phyloP scores from a whole-genome alignment of 2,113 vertebrate genomes.

The Eretmochelys imbricata region DNA sequence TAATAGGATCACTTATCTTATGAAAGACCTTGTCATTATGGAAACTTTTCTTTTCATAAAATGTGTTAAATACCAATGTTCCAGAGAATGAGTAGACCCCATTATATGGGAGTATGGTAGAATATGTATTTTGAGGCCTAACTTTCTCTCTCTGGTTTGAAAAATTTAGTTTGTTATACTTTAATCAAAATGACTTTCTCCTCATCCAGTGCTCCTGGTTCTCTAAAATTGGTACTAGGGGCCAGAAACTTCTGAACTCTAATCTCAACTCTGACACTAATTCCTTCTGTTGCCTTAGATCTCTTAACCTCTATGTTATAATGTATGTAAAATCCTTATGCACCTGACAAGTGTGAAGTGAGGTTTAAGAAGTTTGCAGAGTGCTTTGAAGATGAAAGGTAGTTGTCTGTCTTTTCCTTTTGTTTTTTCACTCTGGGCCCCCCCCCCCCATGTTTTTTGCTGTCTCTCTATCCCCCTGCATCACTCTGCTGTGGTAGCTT shows the following conservation, averaged over 20 bases:
- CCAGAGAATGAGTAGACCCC: not conserved
- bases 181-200: rapidly evolving
- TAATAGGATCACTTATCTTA: not conserved
- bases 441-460: rapidly evolving
- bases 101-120: rapidly evolving
- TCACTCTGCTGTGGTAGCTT: not conserved
- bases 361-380: rapidly evolving
- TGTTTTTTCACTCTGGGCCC: rapidly evolving
- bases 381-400: rapidly evolving
- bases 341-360: rapidly evolving
- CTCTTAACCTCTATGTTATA: rapidly evolving
- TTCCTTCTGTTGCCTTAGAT: not conserved
- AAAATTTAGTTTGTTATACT: not conserved
- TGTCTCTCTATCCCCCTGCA: not conserved
- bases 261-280: rapidly evolving
- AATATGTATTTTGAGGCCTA: not conserved
- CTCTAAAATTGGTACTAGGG: rapidly evolving
- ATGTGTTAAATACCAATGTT: rapidly evolving
- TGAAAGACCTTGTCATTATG: too few relatives aligned
- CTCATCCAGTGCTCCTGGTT: rapidly evolving
- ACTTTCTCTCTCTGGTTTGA: not conserved
- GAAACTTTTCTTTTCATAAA: not conserved
- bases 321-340: rapidly evolving
- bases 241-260: rapidly evolving
- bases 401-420: rapidly evolving